Evolutionary conservation across 2,113 vertebrate genomes (phyloP), one percentile per base, ranked within the genome.

Genomic region (Platysteira castanea): DNA sequence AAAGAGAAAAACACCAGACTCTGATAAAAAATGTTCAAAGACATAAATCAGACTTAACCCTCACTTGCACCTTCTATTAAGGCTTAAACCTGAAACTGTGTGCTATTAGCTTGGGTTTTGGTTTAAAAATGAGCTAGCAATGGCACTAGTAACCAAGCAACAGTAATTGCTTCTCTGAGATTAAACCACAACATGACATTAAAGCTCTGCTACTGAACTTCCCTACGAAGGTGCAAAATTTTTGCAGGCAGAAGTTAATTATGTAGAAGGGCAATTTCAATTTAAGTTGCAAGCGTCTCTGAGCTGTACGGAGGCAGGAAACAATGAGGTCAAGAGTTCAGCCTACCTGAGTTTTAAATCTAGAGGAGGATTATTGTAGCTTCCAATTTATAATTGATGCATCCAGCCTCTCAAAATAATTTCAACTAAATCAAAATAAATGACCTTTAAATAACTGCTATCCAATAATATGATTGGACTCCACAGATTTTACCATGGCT

Each of bases 381-480:
- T 54, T 86, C 60, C 77, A 56, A 53, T 89, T 90, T 93, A 87
- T 93, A 97, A 96, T 89, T 74, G 76, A 94, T 93, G 60, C 37
- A 65, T 77, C 82, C 82, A 95, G 63, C 53, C 57, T 85, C 90
- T 95, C 76, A 63, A 94, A 95, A 95, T 83, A 90, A 87, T 87
- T 77, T 84, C 46, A 82, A 86, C 54, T 95, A 96, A 96, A 96
- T 97, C 79, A 96, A 93, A 97, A 96, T 61, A 90, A 97, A 91
- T 76, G 76, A 87, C 83, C 74, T 95, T 93, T 95, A 95, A 96
- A 95, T 95, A 96, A 95, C 93, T 83, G 82, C 47, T 80, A 39
- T 30, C 28, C 89, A 92, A 42, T 91, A 94, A 91, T 39, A 60
- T 41, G 64, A 50, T 68, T 52, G 53, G 87, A 87, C 88, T 96